These are phyloP conservation scores for Pristionchus entomophagus DNA, from an alignment of 2,888 invertebrate genomes.

Conservation along the genomic window DNA sequence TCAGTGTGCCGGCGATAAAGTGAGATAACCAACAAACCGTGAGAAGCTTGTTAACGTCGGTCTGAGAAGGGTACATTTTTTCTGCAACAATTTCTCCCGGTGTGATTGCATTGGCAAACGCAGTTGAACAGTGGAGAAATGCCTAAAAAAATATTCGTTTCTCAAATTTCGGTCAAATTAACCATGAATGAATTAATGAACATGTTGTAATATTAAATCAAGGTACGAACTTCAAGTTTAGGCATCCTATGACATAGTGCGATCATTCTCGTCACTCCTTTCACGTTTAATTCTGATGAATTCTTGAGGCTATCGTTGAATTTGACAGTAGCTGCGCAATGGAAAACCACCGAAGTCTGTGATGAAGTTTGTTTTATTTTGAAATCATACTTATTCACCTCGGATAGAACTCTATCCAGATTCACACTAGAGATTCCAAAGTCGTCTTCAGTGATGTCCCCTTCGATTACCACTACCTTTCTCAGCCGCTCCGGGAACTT, in stretches of 20 bases:
- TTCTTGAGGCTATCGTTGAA: not conserved
- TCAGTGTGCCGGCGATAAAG: not conserved
- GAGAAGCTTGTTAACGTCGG: not conserved
- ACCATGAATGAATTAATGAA: not conserved
- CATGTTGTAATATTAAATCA: not conserved
- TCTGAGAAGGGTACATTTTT: not conserved
- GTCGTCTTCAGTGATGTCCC: not conserved
- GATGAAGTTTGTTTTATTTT: not conserved
- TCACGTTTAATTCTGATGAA: not conserved
- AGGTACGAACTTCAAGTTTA: not conserved
- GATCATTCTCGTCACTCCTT: not conserved
- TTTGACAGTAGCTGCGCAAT: not conserved
- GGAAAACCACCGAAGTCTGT: not conserved
- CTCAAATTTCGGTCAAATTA: no score
- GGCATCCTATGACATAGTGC: not conserved
- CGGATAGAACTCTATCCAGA: not conserved
- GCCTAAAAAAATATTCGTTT: no score
- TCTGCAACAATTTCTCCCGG: not conserved
- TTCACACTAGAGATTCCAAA: not conserved
- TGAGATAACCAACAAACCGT: not conserved
- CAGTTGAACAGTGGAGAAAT: not conserved
- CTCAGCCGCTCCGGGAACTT: not conserved
- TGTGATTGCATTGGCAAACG: not conserved
- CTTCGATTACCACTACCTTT: not conserved
- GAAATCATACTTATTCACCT: not conserved